Conservation (phyloP, 2,113 vertebrate genomes). For the Macquaria ambigua region DNA sequence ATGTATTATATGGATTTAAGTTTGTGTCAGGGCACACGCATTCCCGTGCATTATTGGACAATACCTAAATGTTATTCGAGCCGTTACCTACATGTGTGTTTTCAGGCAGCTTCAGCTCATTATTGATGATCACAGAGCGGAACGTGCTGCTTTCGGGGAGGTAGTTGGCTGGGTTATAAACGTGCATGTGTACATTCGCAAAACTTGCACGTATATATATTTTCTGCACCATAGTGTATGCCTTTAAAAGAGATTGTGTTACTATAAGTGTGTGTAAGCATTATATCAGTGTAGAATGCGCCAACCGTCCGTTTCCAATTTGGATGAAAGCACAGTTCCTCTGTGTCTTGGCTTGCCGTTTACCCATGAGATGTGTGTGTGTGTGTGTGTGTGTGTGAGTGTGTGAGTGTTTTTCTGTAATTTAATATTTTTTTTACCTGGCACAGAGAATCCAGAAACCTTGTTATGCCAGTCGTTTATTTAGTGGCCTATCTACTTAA, state of each 20-base stretch:
- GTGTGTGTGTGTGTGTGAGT: not conserved
- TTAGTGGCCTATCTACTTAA: conserved; percentile 72
- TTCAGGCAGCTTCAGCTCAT: conserved; percentile 54
- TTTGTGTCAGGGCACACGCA: conserved; percentile 16
- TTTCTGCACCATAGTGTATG: conserved; percentile 2
- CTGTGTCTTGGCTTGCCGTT: conserved; percentile 39
- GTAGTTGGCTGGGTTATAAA: conserved; percentile 12
- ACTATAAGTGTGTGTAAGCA: conserved; percentile 15
- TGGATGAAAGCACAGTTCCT: conserved; percentile 37
- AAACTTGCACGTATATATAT: not conserved
- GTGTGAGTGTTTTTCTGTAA: conserved; percentile 25
- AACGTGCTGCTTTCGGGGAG: conserved; percentile 47
- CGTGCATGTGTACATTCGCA: not conserved
- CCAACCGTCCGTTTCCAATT: conserved; percentile 29
- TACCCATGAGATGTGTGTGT: conserved; percentile 18
- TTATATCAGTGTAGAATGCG: not conserved
- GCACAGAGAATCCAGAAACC: conserved; percentile 50
- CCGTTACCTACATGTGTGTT: conserved; percentile 41
- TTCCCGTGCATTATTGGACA: conserved; percentile 28
- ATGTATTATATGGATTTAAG: conserved; percentile 32
- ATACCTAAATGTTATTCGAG: conserved; percentile 9
- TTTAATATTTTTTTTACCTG: conserved; percentile 22
- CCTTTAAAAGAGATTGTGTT: conserved; percentile 9
- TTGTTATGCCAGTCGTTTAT: conserved; percentile 67
- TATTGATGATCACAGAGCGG: conserved; percentile 62